phyloP scores from a whole-genome alignment of 2,113 vertebrate genomes.

The Beaufortia kweichowensis region DNA sequence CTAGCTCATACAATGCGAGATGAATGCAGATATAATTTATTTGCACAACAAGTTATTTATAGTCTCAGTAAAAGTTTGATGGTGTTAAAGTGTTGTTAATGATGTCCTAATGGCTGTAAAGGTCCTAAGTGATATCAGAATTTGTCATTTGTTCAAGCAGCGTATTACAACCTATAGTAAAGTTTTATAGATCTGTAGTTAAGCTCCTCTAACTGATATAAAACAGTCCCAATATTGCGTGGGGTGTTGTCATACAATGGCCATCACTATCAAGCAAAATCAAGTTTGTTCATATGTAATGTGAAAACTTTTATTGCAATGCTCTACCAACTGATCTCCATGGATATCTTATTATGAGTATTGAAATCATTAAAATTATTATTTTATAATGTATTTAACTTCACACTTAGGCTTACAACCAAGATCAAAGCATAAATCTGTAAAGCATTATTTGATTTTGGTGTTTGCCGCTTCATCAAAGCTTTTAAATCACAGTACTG shows the following conservation, averaged over 20 bases:
- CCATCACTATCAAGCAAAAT: too few relatives aligned
- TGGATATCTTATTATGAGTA: too few relatives aligned
- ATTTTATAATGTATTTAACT: neutral
- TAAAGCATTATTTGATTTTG: neutral
- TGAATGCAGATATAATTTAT: too few relatives aligned
- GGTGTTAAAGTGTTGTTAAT: neutral
- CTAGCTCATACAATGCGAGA: neutral
- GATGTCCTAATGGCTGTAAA: neutral
- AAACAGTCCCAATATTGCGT: too few relatives aligned
- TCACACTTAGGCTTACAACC: neutral
- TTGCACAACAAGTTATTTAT: neutral
- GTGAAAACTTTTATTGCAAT: too few relatives aligned
- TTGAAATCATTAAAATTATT: neutral
- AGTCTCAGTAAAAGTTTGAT: neutral
- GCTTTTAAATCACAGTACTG: slow-evolving; percentile 20
- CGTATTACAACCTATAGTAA: too few relatives aligned
- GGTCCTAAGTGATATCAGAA: neutral
- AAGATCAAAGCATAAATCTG: neutral
- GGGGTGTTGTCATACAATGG: too few relatives aligned
- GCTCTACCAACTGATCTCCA: too few relatives aligned
- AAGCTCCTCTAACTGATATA: too few relatives aligned
- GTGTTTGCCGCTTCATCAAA: neutral
- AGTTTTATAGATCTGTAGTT: too few relatives aligned
- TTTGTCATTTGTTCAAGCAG: neutral
- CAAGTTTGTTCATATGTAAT: too few relatives aligned